Conservation (phyloP, 30 jellyfish, hydroid and myxozoan genomes). For the Thelohanellus kitauei region DNA sequence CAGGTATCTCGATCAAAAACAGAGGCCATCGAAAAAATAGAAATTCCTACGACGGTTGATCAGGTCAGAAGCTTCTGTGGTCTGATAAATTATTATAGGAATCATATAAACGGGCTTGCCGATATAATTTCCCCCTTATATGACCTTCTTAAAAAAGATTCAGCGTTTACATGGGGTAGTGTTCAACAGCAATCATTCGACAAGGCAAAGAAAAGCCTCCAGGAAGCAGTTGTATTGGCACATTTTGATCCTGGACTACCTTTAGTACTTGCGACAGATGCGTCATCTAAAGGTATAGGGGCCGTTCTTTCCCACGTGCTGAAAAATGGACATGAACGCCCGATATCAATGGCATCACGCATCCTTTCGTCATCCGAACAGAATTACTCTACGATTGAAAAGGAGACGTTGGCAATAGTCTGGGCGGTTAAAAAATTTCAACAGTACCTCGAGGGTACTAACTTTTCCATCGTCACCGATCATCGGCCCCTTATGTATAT, state of each 20-base stretch:
- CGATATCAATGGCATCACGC: constrained; percentile 15
- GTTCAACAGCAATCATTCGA: constrained; percentile 5
- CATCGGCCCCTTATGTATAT: constrained; percentile 9
- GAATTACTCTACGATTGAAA: constrained; percentile 19
- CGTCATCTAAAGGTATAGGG: constrained; percentile 26
- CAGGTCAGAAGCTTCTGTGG: constrained; percentile 13
- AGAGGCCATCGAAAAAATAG: constrained; percentile 8
- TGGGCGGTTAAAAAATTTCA: constrained; percentile 24
- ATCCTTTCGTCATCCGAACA: constrained; percentile 5
- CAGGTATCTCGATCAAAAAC: constrained; percentile 2
- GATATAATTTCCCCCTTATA: constrained; percentile 7
- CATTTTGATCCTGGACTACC: constrained; percentile 20
- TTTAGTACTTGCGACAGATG: constrained; percentile 12
- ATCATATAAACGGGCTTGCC: constrained; percentile 3
- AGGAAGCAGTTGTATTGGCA: constrained; percentile 7
- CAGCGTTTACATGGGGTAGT: constrained; percentile 8
- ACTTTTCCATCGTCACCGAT: constrained; percentile 20
- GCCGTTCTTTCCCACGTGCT: constrained; percentile 23
- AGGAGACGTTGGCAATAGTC: constrained; percentile 21
- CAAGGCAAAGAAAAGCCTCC: not conserved
- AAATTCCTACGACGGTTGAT: constrained; percentile 9
- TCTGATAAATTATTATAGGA: constrained; percentile 10
- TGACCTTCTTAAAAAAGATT: constrained; percentile 1
- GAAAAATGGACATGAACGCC: constrained; percentile 18
- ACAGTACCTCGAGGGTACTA: constrained; percentile 23